Evolutionary conservation across 2,113 vertebrate species (phyloP), one percentile per base, ranked within the genome.

Genomic region (Cyanistes caeruleus): DNA sequence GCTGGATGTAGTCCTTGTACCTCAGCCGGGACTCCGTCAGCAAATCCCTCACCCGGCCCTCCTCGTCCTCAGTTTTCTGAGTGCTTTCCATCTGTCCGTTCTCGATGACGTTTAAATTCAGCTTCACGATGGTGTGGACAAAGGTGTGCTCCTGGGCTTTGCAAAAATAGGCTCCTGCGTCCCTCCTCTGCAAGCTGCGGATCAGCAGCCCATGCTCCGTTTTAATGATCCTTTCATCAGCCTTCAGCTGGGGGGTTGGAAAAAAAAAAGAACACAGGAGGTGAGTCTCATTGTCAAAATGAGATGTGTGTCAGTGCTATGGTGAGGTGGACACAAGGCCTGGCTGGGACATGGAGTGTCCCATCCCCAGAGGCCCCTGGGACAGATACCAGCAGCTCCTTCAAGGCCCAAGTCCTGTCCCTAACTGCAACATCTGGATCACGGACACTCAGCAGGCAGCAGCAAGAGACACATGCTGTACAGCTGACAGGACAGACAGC

Each of bases 1-100:
- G 98, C 90, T 99, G 98, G 86, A 99, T 97, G 96, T 99, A 99
- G 98, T 99, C 99, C 97, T 99, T 99, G 95, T 99, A 99, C 53
- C 98, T 98, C 91, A 99, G 98, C 25, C 98, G 98, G 12, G 98
- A 98, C 96, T 99, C 99, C 0, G 94, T 97, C 48, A 98, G 95
- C 43, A 98, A 96, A 95, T 98, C 99, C 74, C 98, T 98, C 31
- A 87, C 79, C 64, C 97, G 97, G 46, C 98, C 98, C 24, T 98
- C 98, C 56, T 98, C 97, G 0, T 95, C 97, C 82, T 98, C 98
- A 58, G 95, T 97, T 80, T 98, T 98, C 89, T 98, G 97, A 79
- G 98, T 98, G 73, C 95, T 98, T 56, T 99, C 98, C 97, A 99
- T 98, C 77, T 99, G 99, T 33, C 98, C 98, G 0, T 98, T 98